A percentile compares a stretch with the other conserved stretches of the same genome.
These are phyloP conservation scores for Gallinago solitaria DNA, from an alignment of 2,797 vertebrate species.

Conservation along the genomic window DNA sequence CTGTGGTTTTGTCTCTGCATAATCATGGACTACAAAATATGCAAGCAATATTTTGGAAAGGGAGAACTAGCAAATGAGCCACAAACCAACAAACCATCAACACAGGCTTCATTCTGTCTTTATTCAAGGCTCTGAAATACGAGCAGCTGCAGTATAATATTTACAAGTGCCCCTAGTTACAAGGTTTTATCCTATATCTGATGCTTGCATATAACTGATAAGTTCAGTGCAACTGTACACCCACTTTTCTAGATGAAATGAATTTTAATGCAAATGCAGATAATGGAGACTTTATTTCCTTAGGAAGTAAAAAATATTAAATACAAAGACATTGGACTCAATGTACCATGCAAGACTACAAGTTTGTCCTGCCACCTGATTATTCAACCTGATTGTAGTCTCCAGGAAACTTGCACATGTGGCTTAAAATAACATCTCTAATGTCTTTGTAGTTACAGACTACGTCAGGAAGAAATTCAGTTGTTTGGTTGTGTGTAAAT, in stretches of 20 bases:
- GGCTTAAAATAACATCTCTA: conserved; percentile 17
- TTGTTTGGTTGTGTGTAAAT: not conserved
- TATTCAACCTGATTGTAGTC: not conserved
- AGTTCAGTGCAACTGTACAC: not conserved
- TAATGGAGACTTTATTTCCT: not conserved
- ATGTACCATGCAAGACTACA: not conserved
- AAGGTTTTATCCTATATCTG: not conserved
- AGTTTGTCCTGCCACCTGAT: conserved; percentile 24
- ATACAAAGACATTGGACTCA: not conserved
- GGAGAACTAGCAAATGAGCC: conserved; percentile 31
- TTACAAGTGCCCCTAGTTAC: not conserved
- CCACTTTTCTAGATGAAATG: not conserved
- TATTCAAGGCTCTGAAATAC: conserved; percentile 11
- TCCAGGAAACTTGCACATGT: not conserved
- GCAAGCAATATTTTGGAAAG: conserved; percentile 39
- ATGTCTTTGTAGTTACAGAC: conserved; percentile 1
- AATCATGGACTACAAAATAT: conserved; percentile 39
- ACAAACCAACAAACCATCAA: not conserved
- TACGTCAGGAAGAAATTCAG: not conserved
- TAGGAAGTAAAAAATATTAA: not conserved
- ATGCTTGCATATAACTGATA: not conserved
- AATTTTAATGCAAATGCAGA: not conserved
- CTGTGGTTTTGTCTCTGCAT: conserved; percentile 42
- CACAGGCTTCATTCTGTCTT: conserved; percentile 12
- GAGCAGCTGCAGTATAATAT: not conserved